Evolutionary conservation across 2,888 invertebrate species (phyloP), one percentile per base, ranked within the genome.

Genomic region (Limulus polyphemus): DNA sequence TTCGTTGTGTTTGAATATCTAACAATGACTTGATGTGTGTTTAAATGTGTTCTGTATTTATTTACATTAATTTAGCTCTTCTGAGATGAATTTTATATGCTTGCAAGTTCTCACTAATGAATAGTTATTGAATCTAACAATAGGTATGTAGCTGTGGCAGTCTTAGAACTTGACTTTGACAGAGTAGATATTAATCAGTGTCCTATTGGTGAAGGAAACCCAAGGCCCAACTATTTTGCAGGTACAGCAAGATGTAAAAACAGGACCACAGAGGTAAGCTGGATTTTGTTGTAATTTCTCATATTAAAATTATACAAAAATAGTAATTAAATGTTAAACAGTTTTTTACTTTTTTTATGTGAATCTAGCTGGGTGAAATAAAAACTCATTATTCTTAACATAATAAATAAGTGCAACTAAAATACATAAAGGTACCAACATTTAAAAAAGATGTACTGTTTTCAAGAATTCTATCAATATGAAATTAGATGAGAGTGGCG

Each of bases 101-200:
- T n/a, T n/a, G n/a, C n/a, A n/a, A n/a, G n/a, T n/a, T n/a, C n/a
- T n/a, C n/a, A n/a, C n/a, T n/a, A n/a, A n/a, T n/a, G n/a, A n/a
- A n/a, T n/a, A n/a, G n/a, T n/a, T n/a, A n/a, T 32, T 32, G 32
- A 32, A 32, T 32, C 3, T 32, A 32, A 32, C 32, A 32, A 47
- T 69, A 89, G 91, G 70, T 93, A 92, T 74, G 92, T 94, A 1
- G 97, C 91, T 51, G 87, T 87, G 16, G 84, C 91, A 0, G 93
- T 94, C 0, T 82, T 94, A 77, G 95, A 97, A 82, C 87, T 95
- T 84, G 97, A 98, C 75, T 93, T 90, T 76, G 93, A 97, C 70
- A 82, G 94, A 73, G 88, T 98, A 75, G 97, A 98, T 74, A 92
- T 98, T 76, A 98, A 98, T 79, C 97, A 95, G 73, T 98, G 97